Conservation (phyloP, 2,113 vertebrate species). For the Ciconia maguari region DNA sequence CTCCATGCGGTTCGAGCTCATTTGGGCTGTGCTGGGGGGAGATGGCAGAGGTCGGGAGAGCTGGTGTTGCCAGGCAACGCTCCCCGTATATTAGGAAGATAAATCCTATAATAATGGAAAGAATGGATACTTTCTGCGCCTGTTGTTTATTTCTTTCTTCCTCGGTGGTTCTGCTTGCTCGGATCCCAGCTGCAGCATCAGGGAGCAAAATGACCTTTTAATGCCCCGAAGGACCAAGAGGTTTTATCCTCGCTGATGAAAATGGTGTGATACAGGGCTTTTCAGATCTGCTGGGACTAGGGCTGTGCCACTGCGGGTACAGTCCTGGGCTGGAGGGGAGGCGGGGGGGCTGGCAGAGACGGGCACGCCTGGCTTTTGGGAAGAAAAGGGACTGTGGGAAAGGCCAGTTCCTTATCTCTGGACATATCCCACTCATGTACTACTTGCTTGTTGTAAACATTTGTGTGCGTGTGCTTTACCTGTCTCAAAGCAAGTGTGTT, state of each 20-base stretch:
- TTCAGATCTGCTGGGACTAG: not conserved
- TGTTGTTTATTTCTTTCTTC: slow-evolving; percentile 33
- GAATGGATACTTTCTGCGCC: not conserved
- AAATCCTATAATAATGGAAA: slow-evolving; percentile 55
- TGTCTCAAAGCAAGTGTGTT: not conserved
- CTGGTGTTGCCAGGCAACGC: slow-evolving; percentile 51
- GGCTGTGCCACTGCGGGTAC: not conserved
- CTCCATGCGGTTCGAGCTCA: not conserved
- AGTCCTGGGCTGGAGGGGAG: not conserved
- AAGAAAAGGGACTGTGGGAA: not conserved
- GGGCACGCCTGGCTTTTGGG: not conserved
- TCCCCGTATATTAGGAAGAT: slow-evolving; percentile 33
- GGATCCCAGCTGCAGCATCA: not conserved
- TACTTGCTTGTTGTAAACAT: not conserved
- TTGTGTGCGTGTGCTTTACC: not conserved
- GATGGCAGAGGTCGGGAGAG: slow-evolving; percentile 14
- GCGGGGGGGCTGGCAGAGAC: not conserved
- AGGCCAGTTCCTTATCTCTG: not conserved
- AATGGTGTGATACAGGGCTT: not conserved
- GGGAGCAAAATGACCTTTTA: not conserved
- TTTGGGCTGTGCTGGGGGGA: slow-evolving; percentile 18
- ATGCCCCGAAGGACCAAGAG: not conserved
- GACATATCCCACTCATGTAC: not conserved
- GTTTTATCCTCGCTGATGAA: not conserved
- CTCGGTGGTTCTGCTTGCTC: not conserved